Evolutionary conservation across 2,888 invertebrate genomes (phyloP).

Genomic region (Eilema caniola): DNA sequence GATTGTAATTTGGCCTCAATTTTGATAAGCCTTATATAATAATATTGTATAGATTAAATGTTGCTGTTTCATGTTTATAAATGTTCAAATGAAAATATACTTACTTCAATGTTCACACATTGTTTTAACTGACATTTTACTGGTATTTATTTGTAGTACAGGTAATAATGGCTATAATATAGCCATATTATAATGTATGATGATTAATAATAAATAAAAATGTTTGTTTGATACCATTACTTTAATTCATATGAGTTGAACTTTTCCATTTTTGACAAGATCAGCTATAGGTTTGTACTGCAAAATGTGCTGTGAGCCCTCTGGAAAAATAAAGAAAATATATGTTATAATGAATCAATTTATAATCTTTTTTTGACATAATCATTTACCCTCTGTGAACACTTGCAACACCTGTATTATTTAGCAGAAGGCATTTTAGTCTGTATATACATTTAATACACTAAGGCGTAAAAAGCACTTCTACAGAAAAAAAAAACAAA

Average conservation of each 20-base stretch:
- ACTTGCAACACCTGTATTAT: neutral
- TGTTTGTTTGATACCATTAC: neutral
- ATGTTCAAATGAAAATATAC: slow-evolving; percentile 22
- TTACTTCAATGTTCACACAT: neutral
- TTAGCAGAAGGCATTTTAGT: no score
- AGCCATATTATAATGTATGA: neutral
- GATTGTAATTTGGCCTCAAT: slow-evolving; percentile 25
- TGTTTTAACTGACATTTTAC: neutral
- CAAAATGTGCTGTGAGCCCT: slow-evolving; percentile 93
- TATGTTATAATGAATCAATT: neutral
- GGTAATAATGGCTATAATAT: neutral
- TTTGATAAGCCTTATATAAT: slow-evolving; percentile 14
- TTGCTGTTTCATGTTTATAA: slow-evolving; percentile 21
- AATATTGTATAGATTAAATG: slow-evolving; percentile 17
- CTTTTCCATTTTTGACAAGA: slow-evolving; percentile 91
- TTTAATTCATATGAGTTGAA: slow-evolving; percentile 86
- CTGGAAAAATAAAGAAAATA: slow-evolving; percentile 66
- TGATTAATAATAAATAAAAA: slow-evolving; percentile 13
- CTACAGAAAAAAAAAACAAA: no score
- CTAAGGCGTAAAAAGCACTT: no score
- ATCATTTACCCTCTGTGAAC: no score
- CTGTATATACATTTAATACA: no score
- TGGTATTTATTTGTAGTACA: neutral
- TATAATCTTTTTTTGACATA: no score
- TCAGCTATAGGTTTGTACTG: slow-evolving; percentile 92